Base-by-base conservation (phyloP, 2,888 invertebrate species). In the Cerceris ruficornis region DNA sequence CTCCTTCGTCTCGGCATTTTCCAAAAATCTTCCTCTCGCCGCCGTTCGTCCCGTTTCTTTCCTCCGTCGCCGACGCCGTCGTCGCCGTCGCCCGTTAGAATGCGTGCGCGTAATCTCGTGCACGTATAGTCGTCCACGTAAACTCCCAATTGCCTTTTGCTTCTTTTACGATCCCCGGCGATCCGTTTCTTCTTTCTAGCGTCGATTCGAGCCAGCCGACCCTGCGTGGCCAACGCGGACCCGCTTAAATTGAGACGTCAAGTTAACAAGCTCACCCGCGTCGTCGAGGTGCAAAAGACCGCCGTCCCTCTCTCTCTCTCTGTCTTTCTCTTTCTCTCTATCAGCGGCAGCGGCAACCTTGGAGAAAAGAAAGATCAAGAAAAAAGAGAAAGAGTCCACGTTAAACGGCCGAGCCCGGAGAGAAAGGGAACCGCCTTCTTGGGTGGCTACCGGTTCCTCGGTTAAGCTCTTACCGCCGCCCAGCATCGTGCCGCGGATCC, bases 361-460 rank as follows among this genome's bases (percentile, higher is more conserved):
- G 81, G 71, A 49, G 73, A 70, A 60, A 69, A 69, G 69, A 60
- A 65, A 75, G 74, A 75, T 79, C 70, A 46, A 70, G 61, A 81
- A 81, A 78, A 82, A 80, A 76, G 62, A 58, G 50, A 69, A 77
- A 74, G 67, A 70, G 64, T 42, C 64, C 77, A 84, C 84, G 85
- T 87, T 88, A 88, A 89, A 88, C 85, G 88, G 85, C 78, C 86
- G 85, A 79, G 82, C 77, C 70, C 77, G 73, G 82, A 86, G 88
- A 88, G 88, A 88, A 89, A 89, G 88, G 86, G 89, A 87, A 87
- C 88, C 88, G 89, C 89, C 90, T 90, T 90, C 90, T 89, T 91
- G 89, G 90, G 90, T 91, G 91, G 90, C 87, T 89, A 91, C 91
- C 90, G 91, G 90, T 91, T 91, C 87, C 83, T 77, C 77, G 57